Percentiles rank a stretch among this genome's conserved stretches.
Evolutionary conservation across 1,140 invertebrate genomes (phyloP).

Genomic region (Agraylea sexmaculata): DNA sequence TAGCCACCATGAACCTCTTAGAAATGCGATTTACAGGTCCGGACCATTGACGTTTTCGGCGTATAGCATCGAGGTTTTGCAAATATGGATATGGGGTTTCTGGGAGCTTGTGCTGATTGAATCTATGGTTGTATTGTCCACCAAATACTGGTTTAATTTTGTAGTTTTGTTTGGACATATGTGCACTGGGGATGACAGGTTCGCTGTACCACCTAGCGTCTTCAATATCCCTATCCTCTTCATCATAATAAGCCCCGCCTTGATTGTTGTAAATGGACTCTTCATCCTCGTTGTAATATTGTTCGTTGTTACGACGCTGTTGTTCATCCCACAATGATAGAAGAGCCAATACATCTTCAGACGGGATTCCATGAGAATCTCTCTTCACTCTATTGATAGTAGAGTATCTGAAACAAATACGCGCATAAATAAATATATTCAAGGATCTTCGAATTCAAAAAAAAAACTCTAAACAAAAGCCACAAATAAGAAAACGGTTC

Average conservation of each 20-base stretch:
- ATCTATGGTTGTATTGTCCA: conserved; percentile 22
- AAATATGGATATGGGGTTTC: conserved; percentile 19
- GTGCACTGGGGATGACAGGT: conserved; percentile 29
- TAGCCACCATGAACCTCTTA: conserved; percentile 40
- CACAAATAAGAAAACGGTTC: neutral
- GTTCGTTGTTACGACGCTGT: conserved; percentile 36
- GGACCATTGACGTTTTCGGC: conserved; percentile 35
- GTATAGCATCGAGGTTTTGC: conserved; percentile 31
- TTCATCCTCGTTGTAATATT: conserved; percentile 32
- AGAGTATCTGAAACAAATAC: conserved; percentile 18
- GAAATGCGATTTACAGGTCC: conserved; percentile 26
- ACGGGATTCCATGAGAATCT: conserved; percentile 37
- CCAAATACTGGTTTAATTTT: conserved; percentile 6
- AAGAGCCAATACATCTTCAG: conserved; percentile 35
- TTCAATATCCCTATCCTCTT: conserved; percentile 33
- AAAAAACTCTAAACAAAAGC: conserved; percentile 1
- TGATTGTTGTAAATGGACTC: conserved; percentile 34
- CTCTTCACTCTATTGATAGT: conserved; percentile 25
- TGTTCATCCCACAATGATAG: conserved; percentile 39
- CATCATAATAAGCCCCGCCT: conserved; percentile 29
- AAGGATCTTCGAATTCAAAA: too few relatives aligned
- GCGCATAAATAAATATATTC: too few relatives aligned
- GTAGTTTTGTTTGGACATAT: conserved; percentile 20
- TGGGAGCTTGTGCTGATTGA: conserved; percentile 30
- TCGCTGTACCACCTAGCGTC: conserved; percentile 36